These are phyloP conservation scores for Ruditapes philippinarum DNA, from an alignment of 1,140 invertebrate genomes.

Conservation along the genomic window DNA sequence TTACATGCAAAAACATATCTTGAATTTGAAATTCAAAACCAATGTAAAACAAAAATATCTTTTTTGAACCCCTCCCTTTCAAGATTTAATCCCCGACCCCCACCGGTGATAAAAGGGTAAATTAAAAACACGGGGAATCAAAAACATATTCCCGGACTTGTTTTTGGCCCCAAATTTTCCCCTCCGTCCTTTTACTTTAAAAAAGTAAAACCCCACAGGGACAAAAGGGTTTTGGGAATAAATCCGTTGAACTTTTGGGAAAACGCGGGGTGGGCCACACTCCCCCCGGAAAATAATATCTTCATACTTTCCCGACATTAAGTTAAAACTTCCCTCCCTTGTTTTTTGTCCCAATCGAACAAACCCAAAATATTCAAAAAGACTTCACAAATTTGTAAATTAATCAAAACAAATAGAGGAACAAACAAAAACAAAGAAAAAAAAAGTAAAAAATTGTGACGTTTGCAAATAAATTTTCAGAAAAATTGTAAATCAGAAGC, in stretches of 20 bases:
- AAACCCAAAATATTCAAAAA: too few relatives aligned
- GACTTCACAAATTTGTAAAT: too few relatives aligned
- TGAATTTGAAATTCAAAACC: too few relatives aligned
- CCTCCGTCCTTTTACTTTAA: not conserved
- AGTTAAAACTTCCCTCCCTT: too few relatives aligned
- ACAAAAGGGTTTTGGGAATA: not conserved
- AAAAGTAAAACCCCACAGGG: not conserved
- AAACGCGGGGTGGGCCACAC: not conserved
- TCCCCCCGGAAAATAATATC: not conserved
- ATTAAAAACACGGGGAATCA: not conserved
- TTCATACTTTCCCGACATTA: not conserved
- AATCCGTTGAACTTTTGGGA: not conserved
- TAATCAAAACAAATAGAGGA: too few relatives aligned
- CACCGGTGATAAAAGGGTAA: too few relatives aligned
- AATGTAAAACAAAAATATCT: too few relatives aligned
- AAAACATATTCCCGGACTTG: not conserved
- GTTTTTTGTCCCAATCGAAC: not conserved
- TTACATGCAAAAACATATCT: too few relatives aligned
- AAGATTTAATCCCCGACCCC: not conserved
- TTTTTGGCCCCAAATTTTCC: not conserved
- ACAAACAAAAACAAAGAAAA: too few relatives aligned
- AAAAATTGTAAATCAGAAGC: too few relatives aligned
- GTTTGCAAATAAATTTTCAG: too few relatives aligned
- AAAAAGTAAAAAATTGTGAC: too few relatives aligned
- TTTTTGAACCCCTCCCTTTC: not conserved